Conservation (phyloP, 1,140 invertebrate genomes). For the Ganaspis sp. region DNA sequence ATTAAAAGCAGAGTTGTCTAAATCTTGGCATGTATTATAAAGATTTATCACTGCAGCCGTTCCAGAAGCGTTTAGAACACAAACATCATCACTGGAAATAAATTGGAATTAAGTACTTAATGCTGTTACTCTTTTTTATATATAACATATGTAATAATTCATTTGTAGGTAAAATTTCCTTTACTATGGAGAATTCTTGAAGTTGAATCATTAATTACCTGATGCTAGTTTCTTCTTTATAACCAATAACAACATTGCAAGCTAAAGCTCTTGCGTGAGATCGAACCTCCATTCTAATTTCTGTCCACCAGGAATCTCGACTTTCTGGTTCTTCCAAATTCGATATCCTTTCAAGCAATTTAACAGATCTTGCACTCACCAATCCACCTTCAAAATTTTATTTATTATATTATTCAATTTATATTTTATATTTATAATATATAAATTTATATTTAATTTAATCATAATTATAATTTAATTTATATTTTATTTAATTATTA, state of each 20-base stretch:
- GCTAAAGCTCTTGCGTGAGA: constrained; percentile 92
- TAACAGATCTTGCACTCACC: constrained; percentile 91
- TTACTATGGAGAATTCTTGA: too few species aligned
- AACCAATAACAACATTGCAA: constrained; percentile 96
- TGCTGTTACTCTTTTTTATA: constrained; percentile 28
- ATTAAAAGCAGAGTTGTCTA: constrained; percentile 57
- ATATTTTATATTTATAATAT: too few species aligned
- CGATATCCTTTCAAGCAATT: constrained; percentile 88
- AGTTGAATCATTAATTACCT: constrained; percentile 85
- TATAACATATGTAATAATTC: too few species aligned
- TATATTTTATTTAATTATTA: too few species aligned
- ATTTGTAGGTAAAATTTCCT: too few species aligned
- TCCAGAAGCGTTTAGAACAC: constrained; percentile 93
- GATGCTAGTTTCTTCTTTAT: constrained; percentile 92
- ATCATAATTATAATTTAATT: too few species aligned
- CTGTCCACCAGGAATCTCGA: constrained; percentile 96
- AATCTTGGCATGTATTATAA: constrained; percentile 71
- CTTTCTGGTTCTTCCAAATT: constrained; percentile 92
- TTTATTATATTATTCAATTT: too few species aligned
- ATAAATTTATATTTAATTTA: too few species aligned
- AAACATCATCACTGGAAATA: constrained; percentile 91
- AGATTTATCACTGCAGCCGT: constrained; percentile 92
- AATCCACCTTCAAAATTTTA: constrained; percentile 81
- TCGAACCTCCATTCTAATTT: constrained; percentile 94
- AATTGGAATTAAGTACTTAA: constrained; percentile 23